Base-by-base conservation (phyloP, 2,797 vertebrate genomes). In the Neoniphon sammara region DNA sequence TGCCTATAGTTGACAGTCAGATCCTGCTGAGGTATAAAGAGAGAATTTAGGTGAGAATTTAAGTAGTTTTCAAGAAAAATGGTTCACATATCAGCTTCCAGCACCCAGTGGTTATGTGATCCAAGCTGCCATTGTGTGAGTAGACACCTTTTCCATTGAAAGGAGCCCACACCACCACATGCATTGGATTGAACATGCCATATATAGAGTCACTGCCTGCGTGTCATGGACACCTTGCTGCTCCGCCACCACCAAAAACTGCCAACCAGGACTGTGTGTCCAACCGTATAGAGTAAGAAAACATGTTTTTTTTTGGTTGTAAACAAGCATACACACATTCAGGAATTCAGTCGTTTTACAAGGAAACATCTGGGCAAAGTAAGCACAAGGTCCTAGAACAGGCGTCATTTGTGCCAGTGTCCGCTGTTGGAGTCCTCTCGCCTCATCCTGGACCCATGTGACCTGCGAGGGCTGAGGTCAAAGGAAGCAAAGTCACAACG, bases 401-500 rank as follows among this genome's bases (percentile, higher is more conserved):
- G 66, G 66, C 75, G 15, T 92, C 88, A 91, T 85, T 88, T 89
- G 83, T 85, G 88, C 86, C 87, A 86, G 61, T 75, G 69, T 85
- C 71, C 85, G 73, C 80, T 83, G 69, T 61, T 73, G 77, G 87
- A 89, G 61, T 93, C 90, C 70, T 93, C 91, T 78, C 73, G 82
- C 75, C 67, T 91, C 77, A 67, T 75, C 88, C 82, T 84, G 80
- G 91, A 84, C 73, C 86, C 84, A 3, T 93, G 91, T 81, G 91
- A 90, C 83, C 91, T 93, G 84, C 83, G 85, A 63, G 90, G 85
- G 77, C 90, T 92, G 78, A 82, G 81, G 82, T 88, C 80, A 93
- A 80, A 90, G 82, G 76, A 54, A 2, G 74, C 0, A 34, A 77
- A 55, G 78, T 85, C 77, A 85, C 11, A 0, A 31, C n/a, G 10